phyloP scores from a whole-genome alignment of 2,113 vertebrate genomes.

The Scolopax mira region DNA sequence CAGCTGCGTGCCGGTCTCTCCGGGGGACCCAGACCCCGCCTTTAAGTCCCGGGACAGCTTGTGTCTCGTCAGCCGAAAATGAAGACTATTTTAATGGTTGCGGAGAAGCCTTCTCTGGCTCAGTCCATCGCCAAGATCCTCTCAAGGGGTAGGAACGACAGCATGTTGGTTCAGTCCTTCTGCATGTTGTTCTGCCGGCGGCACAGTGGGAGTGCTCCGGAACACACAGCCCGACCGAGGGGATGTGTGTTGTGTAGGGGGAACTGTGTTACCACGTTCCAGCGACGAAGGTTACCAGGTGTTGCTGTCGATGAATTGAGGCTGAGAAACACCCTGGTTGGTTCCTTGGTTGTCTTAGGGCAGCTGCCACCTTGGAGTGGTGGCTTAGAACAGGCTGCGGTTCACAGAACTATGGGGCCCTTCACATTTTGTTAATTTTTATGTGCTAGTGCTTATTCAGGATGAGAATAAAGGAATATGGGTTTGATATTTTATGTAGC shows the following conservation, averaged over 20 bases:
- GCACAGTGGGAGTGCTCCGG: fast-evolving
- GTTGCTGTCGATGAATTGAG: fast-evolving
- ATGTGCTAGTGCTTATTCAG: background rate
- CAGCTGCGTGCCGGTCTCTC: background rate
- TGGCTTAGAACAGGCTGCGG: background rate
- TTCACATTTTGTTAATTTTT: background rate
- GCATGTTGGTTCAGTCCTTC: fast-evolving
- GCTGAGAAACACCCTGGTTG: too few relatives aligned
- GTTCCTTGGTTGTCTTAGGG: background rate
- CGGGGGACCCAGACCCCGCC: fast-evolving
- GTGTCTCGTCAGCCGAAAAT: conserved; percentile 59
- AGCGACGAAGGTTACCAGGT: fast-evolving
- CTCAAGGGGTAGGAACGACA: conserved; percentile 83
- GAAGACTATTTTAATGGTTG: conserved; percentile 94
- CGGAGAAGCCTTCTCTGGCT: conserved; percentile 94
- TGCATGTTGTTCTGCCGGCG: fast-evolving
- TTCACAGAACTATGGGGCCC: background rate
- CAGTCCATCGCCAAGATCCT: conserved; percentile 97
- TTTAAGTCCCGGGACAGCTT: background rate
- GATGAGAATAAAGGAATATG: background rate
- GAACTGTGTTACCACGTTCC: too few relatives aligned
- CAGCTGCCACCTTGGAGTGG: background rate
- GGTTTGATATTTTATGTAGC: background rate
- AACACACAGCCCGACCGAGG: fast-evolving
- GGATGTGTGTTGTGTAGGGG: fast-evolving